A percentile compares a stretch with the other conserved stretches of the same genome.
Evolutionary conservation across 2,113 vertebrate species (phyloP).

Genomic region (Burhinus oedicnemus): DNA sequence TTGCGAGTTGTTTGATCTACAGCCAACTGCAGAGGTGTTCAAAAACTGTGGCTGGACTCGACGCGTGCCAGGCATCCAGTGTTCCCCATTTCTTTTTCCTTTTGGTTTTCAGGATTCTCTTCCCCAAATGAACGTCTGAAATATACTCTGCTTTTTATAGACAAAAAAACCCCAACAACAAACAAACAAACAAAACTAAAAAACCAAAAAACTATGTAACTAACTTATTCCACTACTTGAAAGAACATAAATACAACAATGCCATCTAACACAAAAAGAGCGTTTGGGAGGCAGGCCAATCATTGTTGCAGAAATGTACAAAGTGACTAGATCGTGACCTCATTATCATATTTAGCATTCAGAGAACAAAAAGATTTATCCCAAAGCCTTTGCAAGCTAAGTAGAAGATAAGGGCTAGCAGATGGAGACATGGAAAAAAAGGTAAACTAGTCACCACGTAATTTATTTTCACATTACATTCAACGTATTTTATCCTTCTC

Average conservation of each 20-base stretch:
- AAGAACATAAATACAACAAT: neutral
- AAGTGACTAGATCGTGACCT: neutral
- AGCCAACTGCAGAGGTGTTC: conserved; percentile 20
- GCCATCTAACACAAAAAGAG: neutral
- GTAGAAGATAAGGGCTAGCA: neutral
- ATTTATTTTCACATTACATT: conserved; percentile 19
- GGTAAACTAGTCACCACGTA: neutral
- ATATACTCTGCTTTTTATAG: neutral
- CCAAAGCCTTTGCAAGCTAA: neutral
- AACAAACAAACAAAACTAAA: neutral
- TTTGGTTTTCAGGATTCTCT: neutral
- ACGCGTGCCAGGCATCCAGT: neutral
- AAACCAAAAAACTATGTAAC: neutral
- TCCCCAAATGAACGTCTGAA: neutral
- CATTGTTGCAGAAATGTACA: neutral
- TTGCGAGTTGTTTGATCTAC: neutral
- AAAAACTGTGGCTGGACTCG: neutral
- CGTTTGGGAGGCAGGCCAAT: neutral
- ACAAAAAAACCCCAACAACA: neutral
- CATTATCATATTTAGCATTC: neutral
- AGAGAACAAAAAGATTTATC: neutral
- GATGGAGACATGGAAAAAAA: neutral
- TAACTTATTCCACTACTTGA: neutral
- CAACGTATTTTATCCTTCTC: neutral
- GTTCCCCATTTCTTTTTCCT: neutral